Evolutionary conservation across 2,888 invertebrate genomes (phyloP), one percentile per base, ranked within the genome.

Genomic region (Cephus pulcher): DNA sequence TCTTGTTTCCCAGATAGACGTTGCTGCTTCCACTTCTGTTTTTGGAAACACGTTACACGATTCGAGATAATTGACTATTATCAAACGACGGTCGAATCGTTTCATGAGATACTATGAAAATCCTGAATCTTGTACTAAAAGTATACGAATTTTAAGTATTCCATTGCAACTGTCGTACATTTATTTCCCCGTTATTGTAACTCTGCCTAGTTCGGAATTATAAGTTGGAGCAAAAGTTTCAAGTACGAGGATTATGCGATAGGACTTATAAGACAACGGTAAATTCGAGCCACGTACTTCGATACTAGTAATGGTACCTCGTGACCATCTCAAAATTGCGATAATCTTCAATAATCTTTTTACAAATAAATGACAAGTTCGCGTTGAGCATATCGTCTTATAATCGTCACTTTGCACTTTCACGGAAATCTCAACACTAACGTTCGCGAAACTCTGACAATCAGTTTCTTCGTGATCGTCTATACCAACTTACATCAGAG

Each of bases 1-100:
- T 84, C 84, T 84, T 79, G 83, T 86, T 86, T 86, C 76, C 74
- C 76, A 73, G 69, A 74, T 33, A 30, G 70, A 70, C 23, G 75
- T 71, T 56, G 15, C 2, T 71, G 6, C 71, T 33, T 32, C 33
- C 71, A 71, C 9, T 34, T 71, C 32, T 32, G 12, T 34, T 71
- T 71, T 34, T 23, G 12, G 33, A 33, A 32, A 34, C 71, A 34
- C 71, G 32, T 56, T 56, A 23, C 23, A 9, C 23, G 56, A 23
- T 56, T 23, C 23, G 6, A 56, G 56, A 56, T 56, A 23, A 23
- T 56, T 56, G 9, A 56, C 23, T 9, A 56, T 56, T 56, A 56
- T 23, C 56, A 56, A 23, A 23, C 56, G 9, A 23, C 9, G 23
- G 23, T 56, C 23, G 9, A 56, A 56, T 23, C 56, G 9, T 56